phyloP scores from a whole-genome alignment of 2,113 vertebrate genomes.

The Hippocampus zosterae region DNA sequence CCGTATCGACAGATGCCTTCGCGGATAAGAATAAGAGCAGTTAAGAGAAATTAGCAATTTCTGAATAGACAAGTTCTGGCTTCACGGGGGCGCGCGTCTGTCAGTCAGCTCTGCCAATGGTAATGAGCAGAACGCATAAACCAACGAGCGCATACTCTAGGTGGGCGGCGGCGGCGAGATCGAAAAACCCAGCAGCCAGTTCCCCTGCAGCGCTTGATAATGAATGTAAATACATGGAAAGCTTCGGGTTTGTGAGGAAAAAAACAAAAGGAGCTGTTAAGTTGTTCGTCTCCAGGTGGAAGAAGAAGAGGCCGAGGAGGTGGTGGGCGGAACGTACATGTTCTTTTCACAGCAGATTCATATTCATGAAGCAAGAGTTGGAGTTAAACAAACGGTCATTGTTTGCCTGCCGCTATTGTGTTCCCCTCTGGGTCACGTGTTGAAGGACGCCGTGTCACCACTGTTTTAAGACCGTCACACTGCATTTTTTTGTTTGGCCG shows the following conservation, averaged over 20 bases:
- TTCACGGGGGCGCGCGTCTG: constrained; percentile 5
- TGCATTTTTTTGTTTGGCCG: constrained; percentile 37
- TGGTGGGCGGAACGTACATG: constrained; percentile 52
- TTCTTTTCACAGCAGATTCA: constrained; percentile 37
- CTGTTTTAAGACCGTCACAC: constrained; percentile 9
- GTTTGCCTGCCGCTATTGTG: constrained; percentile 35
- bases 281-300: constrained; percentile 49
- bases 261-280: constrained; percentile 22
- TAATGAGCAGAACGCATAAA: constrained; percentile 42
- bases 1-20: neutral
- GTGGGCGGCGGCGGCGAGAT: constrained; percentile 57
- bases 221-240: constrained; percentile 60
- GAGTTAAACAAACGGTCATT: constrained; percentile 48
- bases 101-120: constrained; percentile 28
- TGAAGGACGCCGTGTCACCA: constrained; percentile 11
- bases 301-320: constrained; percentile 26
- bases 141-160: constrained; percentile 51
- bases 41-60: constrained; percentile 6
- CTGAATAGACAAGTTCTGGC: neutral
- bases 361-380: constrained; percentile 48
- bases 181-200: constrained; percentile 37
- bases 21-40: neutral
- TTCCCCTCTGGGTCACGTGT: constrained; percentile 9
- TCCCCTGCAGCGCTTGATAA: constrained; percentile 34
- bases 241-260: constrained; percentile 27